Conservation (phyloP, 2,113 vertebrate genomes). For the Smithornis capensis region DNA sequence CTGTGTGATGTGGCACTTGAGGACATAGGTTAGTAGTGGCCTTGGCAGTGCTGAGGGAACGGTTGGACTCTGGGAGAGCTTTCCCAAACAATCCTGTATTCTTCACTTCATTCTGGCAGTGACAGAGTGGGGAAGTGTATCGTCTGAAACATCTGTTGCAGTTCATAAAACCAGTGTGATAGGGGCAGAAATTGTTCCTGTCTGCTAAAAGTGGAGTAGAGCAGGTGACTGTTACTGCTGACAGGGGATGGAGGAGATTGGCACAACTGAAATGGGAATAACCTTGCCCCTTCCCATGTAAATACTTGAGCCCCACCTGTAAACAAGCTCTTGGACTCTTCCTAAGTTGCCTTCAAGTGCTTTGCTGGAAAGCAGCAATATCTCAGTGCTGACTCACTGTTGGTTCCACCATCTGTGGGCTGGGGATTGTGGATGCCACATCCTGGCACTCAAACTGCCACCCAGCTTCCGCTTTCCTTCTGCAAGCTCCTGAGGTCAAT, state of each 20-base stretch:
- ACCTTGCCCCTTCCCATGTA: rapidly evolving
- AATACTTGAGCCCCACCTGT: background rate
- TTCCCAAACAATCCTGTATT: background rate
- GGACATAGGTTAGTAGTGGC: background rate
- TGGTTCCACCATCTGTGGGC: rapidly evolving
- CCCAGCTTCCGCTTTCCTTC: background rate
- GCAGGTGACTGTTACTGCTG: background rate
- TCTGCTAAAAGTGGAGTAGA: background rate
- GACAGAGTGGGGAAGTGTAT: background rate
- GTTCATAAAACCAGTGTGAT: background rate
- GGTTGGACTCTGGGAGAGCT: background rate
- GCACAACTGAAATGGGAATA: background rate
- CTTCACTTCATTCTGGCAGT: background rate
- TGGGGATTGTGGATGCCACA: background rate
- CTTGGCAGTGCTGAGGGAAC: background rate
- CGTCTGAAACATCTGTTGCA: background rate
- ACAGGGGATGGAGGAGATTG: background rate
- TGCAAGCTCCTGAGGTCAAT: background rate
- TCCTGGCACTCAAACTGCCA: background rate
- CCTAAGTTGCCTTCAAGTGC: background rate
- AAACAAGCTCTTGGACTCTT: background rate
- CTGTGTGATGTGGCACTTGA: background rate
- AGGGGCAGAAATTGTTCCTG: background rate
- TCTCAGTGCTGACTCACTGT: background rate
- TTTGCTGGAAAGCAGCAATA: background rate